Evolutionary conservation across 2,888 invertebrate species (phyloP).

Genomic region (Chrysolina oricalcia): DNA sequence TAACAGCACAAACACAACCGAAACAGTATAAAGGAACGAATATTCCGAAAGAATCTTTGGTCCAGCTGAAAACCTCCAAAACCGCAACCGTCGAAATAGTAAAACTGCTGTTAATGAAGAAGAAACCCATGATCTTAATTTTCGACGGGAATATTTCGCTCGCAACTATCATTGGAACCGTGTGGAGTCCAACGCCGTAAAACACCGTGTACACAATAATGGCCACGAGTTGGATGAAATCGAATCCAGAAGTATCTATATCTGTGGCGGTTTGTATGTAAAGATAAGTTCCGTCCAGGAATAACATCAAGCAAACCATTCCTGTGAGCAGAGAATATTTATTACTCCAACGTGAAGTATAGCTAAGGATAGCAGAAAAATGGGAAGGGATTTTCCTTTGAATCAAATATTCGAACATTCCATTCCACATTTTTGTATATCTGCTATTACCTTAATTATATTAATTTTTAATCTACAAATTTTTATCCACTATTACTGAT

Average conservation of each 20-base stretch:
- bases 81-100: constrained; percentile 23
- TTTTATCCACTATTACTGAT: no score
- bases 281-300: constrained; percentile 69
- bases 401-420: no score
- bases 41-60: constrained; percentile 69
- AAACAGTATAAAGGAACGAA: constrained; percentile 82
- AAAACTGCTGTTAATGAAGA: constrained; percentile 34
- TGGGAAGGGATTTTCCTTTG: no score
- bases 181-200: constrained; percentile 81
- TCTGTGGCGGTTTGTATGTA: constrained; percentile 64
- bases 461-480: no score
- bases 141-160: constrained; percentile 80
- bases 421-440: no score
- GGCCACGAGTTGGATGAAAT: constrained; percentile 58
- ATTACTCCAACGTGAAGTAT: neutral
- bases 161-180: constrained; percentile 83
- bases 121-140: constrained; percentile 75
- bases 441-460: no score
- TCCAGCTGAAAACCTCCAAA: constrained; percentile 39
- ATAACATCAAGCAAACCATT: constrained; percentile 71
- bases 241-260: constrained; percentile 58
- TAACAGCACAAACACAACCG: constrained; percentile 75
- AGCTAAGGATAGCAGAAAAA: no score
- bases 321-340: constrained; percentile 68
- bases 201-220: constrained; percentile 59